Evolutionary conservation across 2,888 invertebrate genomes (phyloP).

Genomic region (Chelonus formosanus): DNA sequence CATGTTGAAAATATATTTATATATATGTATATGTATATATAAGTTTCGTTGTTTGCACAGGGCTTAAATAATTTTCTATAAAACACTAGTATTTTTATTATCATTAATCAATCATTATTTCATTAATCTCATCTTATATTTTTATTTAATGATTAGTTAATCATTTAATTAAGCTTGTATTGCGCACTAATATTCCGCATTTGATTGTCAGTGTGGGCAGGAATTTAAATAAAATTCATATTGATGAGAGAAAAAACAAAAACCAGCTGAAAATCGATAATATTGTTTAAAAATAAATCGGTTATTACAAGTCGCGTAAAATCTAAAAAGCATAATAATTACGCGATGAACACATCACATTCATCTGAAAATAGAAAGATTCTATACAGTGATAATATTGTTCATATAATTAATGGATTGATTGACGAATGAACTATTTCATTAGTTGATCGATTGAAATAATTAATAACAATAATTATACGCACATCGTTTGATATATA

Average conservation of each 20-base stretch:
- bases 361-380: constrained; percentile 46
- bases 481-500: constrained; percentile 54
- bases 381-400: constrained; percentile 42
- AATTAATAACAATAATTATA: constrained; percentile 45
- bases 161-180: no score
- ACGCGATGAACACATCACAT: constrained; percentile 59
- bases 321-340: constrained; percentile 46
- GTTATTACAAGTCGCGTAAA: constrained; percentile 36
- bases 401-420: background rate
- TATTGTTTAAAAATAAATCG: constrained; percentile 20
- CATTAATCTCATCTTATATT: no score
- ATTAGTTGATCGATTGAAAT: constrained; percentile 40
- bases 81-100: background rate
- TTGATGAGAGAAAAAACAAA: constrained; percentile 11
- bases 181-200: no score
- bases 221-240: no score
- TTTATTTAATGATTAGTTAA: no score
- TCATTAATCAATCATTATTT: no score
- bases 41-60: constrained; percentile 3
- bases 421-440: background rate
- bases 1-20: constrained; percentile 26
- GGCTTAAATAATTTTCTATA: constrained; percentile 6
- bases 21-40: constrained; percentile 12
- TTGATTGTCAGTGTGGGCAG: no score
- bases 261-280: constrained; percentile 33